Evolutionary conservation across 2,113 vertebrate species (phyloP).

Genomic region (Saiga tatarica): DNA sequence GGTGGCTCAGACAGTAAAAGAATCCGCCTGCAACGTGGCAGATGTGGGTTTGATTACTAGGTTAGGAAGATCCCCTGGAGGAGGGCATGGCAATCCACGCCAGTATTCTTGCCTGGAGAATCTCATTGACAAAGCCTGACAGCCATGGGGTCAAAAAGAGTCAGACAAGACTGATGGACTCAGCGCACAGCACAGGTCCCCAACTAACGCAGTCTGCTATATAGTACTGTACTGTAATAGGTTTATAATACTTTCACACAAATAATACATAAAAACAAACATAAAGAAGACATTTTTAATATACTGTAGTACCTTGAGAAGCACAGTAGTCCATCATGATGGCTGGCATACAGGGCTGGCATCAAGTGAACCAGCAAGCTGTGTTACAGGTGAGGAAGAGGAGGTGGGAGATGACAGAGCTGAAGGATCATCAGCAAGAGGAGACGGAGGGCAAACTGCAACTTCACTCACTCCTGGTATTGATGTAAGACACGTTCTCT

Average conservation of each 20-base stretch:
- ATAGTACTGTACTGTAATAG: not conserved
- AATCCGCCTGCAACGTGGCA: not conserved
- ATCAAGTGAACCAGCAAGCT: not conserved
- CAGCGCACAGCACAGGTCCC: not conserved
- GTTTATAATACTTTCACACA: not conserved
- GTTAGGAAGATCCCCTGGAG: not conserved
- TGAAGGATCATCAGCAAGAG: not conserved
- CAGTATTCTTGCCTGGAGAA: not conserved
- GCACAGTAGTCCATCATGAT: not conserved
- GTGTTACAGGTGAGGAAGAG: not conserved
- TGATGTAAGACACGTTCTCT: accelerated
- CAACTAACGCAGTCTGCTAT: not conserved
- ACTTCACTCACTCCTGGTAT: accelerated
- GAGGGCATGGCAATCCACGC: not conserved
- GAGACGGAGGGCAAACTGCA: not conserved
- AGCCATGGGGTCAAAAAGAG: not conserved
- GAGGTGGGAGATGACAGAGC: not conserved
- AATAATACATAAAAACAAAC: not conserved
- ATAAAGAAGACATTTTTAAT: not conserved
- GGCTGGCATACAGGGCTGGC: not conserved
- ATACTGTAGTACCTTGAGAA: not conserved
- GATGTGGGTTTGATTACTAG: not conserved
- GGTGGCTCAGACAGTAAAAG: not conserved
- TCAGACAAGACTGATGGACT: not conserved
- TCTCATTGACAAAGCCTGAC: not conserved